phyloP scores from a whole-genome alignment of 2,888 invertebrate genomes.

The Cremastinae sp. region DNA sequence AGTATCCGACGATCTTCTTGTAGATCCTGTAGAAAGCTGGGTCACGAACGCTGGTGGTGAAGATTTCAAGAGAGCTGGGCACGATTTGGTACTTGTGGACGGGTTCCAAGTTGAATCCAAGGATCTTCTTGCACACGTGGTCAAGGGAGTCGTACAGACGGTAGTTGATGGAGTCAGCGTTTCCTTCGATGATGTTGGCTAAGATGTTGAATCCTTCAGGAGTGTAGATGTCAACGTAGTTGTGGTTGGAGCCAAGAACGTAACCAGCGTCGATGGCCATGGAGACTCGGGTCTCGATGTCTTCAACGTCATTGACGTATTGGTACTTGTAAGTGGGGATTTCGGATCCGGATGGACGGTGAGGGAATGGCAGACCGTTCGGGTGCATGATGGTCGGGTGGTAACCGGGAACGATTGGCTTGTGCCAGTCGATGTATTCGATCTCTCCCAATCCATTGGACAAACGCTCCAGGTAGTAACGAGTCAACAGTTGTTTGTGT shows the following conservation, averaged over 20 bases:
- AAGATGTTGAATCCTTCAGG: constrained; percentile 81
- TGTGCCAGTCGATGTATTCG: constrained; percentile 82
- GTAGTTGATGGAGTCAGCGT: constrained; percentile 78
- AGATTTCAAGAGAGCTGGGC: constrained; percentile 84
- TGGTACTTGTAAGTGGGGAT: constrained; percentile 66
- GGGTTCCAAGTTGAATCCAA: constrained; percentile 75
- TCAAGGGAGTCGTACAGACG: constrained; percentile 82
- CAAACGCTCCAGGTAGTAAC: constrained; percentile 86
- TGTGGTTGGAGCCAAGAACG: constrained; percentile 51
- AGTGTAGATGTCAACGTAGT: constrained; percentile 66
- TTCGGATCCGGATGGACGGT: constrained; percentile 61
- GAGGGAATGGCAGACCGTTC: constrained; percentile 83
- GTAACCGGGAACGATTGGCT: constrained; percentile 81
- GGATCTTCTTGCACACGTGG: constrained; percentile 80
- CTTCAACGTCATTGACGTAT: constrained; percentile 65
- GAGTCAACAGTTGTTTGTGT: constrained; percentile 85
- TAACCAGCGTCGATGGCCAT: constrained; percentile 71
- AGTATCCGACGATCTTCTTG: constrained; percentile 84
- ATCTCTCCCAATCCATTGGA: constrained; percentile 84
- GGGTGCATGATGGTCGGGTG: constrained; percentile 84
- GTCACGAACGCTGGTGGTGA: constrained; percentile 85
- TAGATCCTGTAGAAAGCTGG: constrained; percentile 86
- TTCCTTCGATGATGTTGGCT: constrained; percentile 82
- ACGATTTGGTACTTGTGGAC: constrained; percentile 76
- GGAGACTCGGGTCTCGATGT: constrained; percentile 69